Evolutionary conservation across 2,888 invertebrate genomes (phyloP), one percentile per base, ranked within the genome.

Genomic region (Xanthia togata): DNA sequence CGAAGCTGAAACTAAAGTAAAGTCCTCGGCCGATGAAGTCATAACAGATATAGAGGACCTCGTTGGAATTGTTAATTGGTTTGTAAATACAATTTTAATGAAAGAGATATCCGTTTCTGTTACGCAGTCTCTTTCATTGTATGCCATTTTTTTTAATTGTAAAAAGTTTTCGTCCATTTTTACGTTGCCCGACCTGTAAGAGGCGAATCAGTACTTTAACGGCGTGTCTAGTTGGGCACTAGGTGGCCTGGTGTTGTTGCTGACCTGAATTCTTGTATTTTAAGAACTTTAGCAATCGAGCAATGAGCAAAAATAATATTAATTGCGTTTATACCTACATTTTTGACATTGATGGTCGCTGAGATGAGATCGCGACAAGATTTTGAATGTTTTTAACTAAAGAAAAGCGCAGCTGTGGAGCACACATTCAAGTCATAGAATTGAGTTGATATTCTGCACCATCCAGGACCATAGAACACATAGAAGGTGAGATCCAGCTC

Each of bases 401-500:
- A 38, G 4, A 2, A 38, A 38, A n/a, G 0, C 17, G n/a, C 41
- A 17, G 64, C 17, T 17, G 17, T 5, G 17, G 17, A 38, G 38
- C n/a, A 11, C 26, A 44, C 20, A 20, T 20, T 44, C n/a, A 55
- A 23, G 35, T 41, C 38, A 64, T 64, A 64, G 17, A 38, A n/a
- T n/a, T 38, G 2, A 38, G 9, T 63, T n/a, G 17, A n/a, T n/a
- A 63, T 41, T 41, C 1, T 64, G 26, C 0, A 50, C 23, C 12
- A 41, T 14, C 23, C 47, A 98, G 98, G 97, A 98, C 98, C 0
- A 97, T 97, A 84, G 97, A 98, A 82, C 98, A 98, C 90, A 97
- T 98, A 12, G 98, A 98, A 91, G 98, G 98, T n/a, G 98, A 98
- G 82, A 97, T 98, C 59, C 97, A 97, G 44, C 92, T 98, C 38